Evolutionary conservation across 2,888 invertebrate genomes (phyloP), one percentile per base, ranked within the genome.

Genomic region (Cephus sareptanus): DNA sequence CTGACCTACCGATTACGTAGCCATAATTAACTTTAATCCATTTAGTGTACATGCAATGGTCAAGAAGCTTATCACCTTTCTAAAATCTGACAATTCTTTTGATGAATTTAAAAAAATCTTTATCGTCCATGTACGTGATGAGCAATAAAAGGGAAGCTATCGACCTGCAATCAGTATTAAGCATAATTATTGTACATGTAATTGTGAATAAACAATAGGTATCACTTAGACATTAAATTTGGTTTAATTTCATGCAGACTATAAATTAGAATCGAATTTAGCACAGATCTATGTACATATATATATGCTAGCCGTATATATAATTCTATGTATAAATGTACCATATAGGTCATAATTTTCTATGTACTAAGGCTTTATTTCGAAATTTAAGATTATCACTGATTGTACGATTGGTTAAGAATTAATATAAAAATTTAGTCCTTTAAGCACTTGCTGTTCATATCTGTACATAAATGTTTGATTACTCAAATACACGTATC

Each of bases 291-390:
- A 56, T 56, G 56, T 56, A 56, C 56, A 56, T 56, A 40, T 4
- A 15, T 40, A 40, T 6, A 68, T 23, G 35, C 34, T 77, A 70
- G 23, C 13, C 73, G 12, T 73, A 73, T 73, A n/a, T 75, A 79
- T 79, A 79, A 79, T 73, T 81, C 77, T 82, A 76, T 88, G 86
- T 86, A 88, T 84, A 88, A 86, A 87, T 88, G 87, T 88, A 88
- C 79, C 13, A 88, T 87, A 88, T 77, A 34, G 23, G 13, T 77
- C 40, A 78, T 70, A 40, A 73, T 35, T 79, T 69, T 56, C 23
- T 76, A 73, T 35, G 34, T 75, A 76, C 69, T 78, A 75, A 69
- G 35, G 75, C 69, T 75, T 69, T 34, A 74, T 73, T 74, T 69
- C 30, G 34, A 75, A 75, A 71, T 79, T 75, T 23, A 11, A 73